Evolutionary conservation across 2,113 vertebrate genomes (phyloP), one percentile per base, ranked within the genome.

Genomic region (Petrocephalus zakoni): DNA sequence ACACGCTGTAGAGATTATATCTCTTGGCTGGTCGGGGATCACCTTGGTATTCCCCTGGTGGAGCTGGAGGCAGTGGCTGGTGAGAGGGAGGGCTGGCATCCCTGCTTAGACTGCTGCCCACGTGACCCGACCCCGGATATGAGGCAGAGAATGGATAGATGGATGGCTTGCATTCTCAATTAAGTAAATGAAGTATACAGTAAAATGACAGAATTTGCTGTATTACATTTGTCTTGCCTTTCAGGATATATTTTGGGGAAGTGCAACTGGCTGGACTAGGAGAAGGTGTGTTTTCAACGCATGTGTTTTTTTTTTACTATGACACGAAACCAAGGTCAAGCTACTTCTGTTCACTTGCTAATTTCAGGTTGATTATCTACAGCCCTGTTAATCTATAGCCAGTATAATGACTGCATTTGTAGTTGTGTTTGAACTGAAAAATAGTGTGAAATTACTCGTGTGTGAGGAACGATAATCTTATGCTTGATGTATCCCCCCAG

Each of bases 181-280:
- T 11, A 4, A 13, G 61, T 29, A 68, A n/a, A 3, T 68, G 61
- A 29, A 29, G 5, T 5, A 78, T 0, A 19, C 2, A 2, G 5
- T 37, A 49, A n/a, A 82, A 10, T 22, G 21, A n/a, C 19, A n/a
- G 37, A 19, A 82, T 82, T 37, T 34, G 21, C 46, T 83, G 15
- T 34, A 86, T 19, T 46, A 0, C 10, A 61, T 89, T 56, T 72
- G 56, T 87, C 90, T 83, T 83, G 0, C 92, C 2, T 94, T 90
- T n/a, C 91, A 99, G 98, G 94, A 99, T 99, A 93, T 99, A 99
- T 94, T 99, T 99, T 91, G 98, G 98, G 22, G 98, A 99, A 93
- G 98, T 99, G n/a, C 98, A 99, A 37, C 95, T 99, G 92, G 96
- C 94, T 88, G 98, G 98, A 92, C 94, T 99, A 93, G 98, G 98